phyloP scores from a whole-genome alignment of 2,113 vertebrate species.

The Anoplopoma fimbria region DNA sequence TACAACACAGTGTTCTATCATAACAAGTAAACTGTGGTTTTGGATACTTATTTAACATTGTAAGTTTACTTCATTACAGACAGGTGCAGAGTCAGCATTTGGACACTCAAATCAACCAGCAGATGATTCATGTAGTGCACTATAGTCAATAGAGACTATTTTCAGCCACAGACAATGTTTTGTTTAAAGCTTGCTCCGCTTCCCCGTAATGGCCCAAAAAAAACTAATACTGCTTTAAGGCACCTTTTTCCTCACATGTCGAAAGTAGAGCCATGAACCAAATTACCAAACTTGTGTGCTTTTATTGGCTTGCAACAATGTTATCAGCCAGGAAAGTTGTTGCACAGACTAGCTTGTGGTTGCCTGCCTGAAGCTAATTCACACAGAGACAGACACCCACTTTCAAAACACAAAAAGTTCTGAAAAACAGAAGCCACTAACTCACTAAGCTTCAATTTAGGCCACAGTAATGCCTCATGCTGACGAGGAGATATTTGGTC shows the following conservation, averaged over 20 bases:
- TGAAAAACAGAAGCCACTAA: conserved; percentile 13
- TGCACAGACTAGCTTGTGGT: not conserved
- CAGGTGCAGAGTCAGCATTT: not conserved
- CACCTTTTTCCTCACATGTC: too few species aligned
- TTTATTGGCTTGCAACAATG: conserved; percentile 4
- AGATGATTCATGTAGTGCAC: not conserved
- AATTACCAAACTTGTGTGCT: too few species aligned
- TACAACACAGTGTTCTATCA: not conserved
- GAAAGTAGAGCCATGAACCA: not conserved
- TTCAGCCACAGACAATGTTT: not conserved
- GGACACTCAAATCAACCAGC: not conserved
- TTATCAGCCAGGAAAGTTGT: conserved; percentile 6
- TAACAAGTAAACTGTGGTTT: not conserved
- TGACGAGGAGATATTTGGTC: conserved; percentile 11
- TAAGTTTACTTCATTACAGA: not conserved
- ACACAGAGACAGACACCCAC: not conserved
- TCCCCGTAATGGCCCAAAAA: not conserved
- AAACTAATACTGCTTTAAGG: not conserved
- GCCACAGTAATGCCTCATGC: conserved; percentile 6
- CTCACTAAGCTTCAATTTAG: conserved; percentile 16
- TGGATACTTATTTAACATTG: not conserved
- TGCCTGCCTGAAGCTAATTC: not conserved
- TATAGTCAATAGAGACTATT: not conserved
- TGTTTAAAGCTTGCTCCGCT: not conserved
- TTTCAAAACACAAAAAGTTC: not conserved